A percentile compares a stretch with the other conserved stretches of the same genome.
phyloP scores from a whole-genome alignment of 1,140 invertebrate genomes.

The Sesamia nonagrioides region DNA sequence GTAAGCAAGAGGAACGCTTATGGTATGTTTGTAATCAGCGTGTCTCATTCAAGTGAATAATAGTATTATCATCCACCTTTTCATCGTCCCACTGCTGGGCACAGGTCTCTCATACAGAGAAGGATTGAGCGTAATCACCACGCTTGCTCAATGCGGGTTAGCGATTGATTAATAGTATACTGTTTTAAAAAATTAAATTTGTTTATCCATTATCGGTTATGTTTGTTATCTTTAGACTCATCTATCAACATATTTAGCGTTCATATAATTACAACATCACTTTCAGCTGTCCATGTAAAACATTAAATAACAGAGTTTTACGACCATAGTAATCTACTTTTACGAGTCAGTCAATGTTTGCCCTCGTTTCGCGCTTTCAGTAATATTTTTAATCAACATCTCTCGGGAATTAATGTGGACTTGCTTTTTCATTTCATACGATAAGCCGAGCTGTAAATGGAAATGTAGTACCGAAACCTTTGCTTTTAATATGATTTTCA shows the following conservation, averaged over 20 bases:
- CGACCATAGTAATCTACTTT: constrained; percentile 29
- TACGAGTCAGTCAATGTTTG: constrained; percentile 35
- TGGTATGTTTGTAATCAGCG: too few relatives aligned
- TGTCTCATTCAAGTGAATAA: too few relatives aligned
- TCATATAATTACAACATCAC: not conserved
- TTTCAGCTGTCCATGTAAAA: not conserved
- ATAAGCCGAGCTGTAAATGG: constrained; percentile 16
- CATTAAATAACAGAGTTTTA: constrained; percentile 13
- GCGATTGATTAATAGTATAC: too few relatives aligned
- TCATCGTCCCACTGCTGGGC: too few relatives aligned
- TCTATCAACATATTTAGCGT: not conserved
- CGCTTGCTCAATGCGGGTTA: too few relatives aligned
- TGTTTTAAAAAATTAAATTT: too few relatives aligned
- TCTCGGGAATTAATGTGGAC: constrained; percentile 21
- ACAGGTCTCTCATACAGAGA: too few relatives aligned
- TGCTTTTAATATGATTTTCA: not conserved
- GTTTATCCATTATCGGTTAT: not conserved
- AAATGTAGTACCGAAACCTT: constrained; percentile 1
- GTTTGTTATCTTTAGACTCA: not conserved
- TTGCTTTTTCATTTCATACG: constrained; percentile 24
- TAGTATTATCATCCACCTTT: too few relatives aligned
- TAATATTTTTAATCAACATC: constrained; percentile 43
- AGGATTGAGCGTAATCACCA: too few relatives aligned
- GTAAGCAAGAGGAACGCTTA: too few relatives aligned
- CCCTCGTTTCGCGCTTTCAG: constrained; percentile 39